A percentile compares a stretch with the other conserved stretches of the same genome.
phyloP scores from a whole-genome alignment of 2,113 vertebrate genomes.

The Eulemur rufifrons region DNA sequence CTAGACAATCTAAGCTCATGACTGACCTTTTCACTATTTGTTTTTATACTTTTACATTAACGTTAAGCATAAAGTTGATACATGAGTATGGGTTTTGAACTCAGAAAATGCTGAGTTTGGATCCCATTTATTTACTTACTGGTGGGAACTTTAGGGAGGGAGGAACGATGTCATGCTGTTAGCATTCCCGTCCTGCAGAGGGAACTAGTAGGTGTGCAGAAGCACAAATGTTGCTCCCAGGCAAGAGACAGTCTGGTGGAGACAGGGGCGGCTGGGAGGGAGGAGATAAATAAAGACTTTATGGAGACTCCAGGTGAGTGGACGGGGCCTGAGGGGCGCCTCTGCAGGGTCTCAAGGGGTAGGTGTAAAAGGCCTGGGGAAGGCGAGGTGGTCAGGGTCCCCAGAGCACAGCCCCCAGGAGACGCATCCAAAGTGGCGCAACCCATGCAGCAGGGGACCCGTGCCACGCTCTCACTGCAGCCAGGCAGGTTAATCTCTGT shows the following conservation, averaged over 20 bases:
- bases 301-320: fast-evolving
- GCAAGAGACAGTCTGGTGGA: fast-evolving
- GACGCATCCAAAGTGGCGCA: fast-evolving
- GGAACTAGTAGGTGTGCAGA: background rate
- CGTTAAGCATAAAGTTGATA: background rate
- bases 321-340: fast-evolving
- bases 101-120: background rate
- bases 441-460: fast-evolving
- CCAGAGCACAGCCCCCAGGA: fast-evolving
- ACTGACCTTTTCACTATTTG: background rate
- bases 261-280: no score
- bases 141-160: background rate
- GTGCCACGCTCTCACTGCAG: background rate
- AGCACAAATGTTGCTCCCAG: background rate
- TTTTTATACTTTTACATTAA: no score
- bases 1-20: background rate
- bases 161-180: fast-evolving
- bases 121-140: background rate
- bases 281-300: no score
- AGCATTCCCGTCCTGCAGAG: background rate
- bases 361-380: no score
- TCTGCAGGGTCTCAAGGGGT: background rate
- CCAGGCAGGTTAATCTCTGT: slow-evolving; percentile 14
- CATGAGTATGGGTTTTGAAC: no score
- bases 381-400: background rate